A percentile compares a stretch with the other conserved stretches of the same genome.
phyloP scores from a whole-genome alignment of 2,797 vertebrate species.

The Silurus lanzhouensis region DNA sequence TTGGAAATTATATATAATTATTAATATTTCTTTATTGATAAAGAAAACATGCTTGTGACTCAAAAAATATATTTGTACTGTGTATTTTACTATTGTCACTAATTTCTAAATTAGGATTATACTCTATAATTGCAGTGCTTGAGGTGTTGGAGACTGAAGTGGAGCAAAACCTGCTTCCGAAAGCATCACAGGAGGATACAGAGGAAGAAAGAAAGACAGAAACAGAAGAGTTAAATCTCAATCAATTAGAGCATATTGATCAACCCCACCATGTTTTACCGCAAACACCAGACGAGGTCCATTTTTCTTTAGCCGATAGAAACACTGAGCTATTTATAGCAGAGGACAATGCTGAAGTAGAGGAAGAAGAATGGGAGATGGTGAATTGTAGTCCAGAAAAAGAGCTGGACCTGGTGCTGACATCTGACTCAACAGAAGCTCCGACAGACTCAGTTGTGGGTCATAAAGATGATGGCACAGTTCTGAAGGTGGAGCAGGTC shows the following conservation, averaged over 20 bases:
- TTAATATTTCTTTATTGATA: not conserved
- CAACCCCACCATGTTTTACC: not conserved
- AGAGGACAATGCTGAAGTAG: not conserved
- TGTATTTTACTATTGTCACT: not conserved
- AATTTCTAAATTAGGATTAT: not conserved
- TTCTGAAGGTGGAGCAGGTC: slow-evolving; percentile 69
- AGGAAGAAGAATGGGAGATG: slow-evolving; percentile 32
- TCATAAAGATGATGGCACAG: slow-evolving; percentile 48
- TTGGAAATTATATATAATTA: not conserved
- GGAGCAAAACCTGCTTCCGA: slow-evolving; percentile 65
- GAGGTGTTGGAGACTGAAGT: slow-evolving; percentile 69
- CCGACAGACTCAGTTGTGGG: slow-evolving; percentile 32
- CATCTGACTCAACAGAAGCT: slow-evolving; percentile 70
- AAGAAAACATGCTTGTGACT: not conserved
- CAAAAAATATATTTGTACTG: not conserved
- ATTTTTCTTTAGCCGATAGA: not conserved
- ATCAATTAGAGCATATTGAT: not conserved
- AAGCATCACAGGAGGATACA: slow-evolving; percentile 15
- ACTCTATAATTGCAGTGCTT: slow-evolving; percentile 62
- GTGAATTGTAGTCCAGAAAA: slow-evolving; percentile 52
- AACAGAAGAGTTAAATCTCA: not conserved
- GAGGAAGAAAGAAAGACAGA: slow-evolving; percentile 21
- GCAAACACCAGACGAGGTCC: not conserved
- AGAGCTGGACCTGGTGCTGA: slow-evolving; percentile 62
- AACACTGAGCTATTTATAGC: not conserved